Base-by-base conservation (phyloP, 2,797 vertebrate genomes). In the Microhierax caerulescens region DNA sequence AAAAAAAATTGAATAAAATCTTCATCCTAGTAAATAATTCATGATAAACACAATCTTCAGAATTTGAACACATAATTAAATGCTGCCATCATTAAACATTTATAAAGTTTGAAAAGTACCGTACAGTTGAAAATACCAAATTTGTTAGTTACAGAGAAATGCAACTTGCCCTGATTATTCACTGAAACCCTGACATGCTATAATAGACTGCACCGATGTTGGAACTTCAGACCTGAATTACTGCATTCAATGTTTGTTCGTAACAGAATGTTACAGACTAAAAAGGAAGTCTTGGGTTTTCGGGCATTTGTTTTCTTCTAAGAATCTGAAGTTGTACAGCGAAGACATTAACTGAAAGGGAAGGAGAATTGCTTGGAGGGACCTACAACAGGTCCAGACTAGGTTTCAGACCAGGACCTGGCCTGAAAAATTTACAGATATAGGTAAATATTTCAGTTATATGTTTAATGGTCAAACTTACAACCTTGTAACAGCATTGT, bases 51-150 rank as follows among this genome's bases (percentile, higher is more conserved):
- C 95, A 94, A 95, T 85, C 89, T 96, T 76, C 88, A 94, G 96
- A 97, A 97, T 96, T 94, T 80, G 84, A 97, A 97, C 94, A 96
- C 96, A 88, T 72, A 92, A 90, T 97, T 97, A 97, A 97, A 92
- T 95, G 93, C 84, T 95, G 85, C 90, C 96, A 95, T 96, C 94
- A 97, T 98, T 93, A 98, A 97, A 97, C 87, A 97, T 97, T 97
- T 90, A 98, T 96, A 78, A 83, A 95, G 86, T 94, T 97, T 96
- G 96, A 94, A 96, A 95, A 95, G 92, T 91, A 95, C 61, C 72
- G 88, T 92, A 90, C 80, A 94, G 81, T 92, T 94, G 95, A 96
- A 94, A 95, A 97, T 79, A 93, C 17, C 14, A 67, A 81, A 47
- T 68, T 69, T 90, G 67, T 81, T 94, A 73, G 67, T 75, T 85